Evolutionary conservation across 2,113 vertebrate species (phyloP).

Genomic region (Poicephalus gulielmi): DNA sequence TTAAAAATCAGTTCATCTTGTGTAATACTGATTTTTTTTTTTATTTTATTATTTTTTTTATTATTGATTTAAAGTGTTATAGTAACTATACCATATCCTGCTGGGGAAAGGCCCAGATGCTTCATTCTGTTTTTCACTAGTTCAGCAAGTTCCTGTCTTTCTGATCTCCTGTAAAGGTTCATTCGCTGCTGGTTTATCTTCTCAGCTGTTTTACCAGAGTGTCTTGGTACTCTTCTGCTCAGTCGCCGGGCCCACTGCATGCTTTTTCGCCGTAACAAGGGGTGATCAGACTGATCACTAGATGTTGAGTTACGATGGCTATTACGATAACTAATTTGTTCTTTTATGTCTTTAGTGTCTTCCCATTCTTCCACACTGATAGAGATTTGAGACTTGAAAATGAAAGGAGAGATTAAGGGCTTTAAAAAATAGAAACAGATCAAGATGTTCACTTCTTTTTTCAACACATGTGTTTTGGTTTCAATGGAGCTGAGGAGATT

Average conservation of each 20-base stretch:
- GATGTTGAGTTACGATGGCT: constrained; percentile 80
- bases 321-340: constrained; percentile 72
- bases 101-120: constrained; percentile 89
- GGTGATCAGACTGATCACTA: constrained; percentile 84
- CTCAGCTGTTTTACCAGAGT: constrained; percentile 79
- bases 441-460: neutral
- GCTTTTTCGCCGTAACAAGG: constrained; percentile 87
- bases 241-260: constrained; percentile 92
- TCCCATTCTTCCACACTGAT: constrained; percentile 89
- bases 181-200: constrained; percentile 87
- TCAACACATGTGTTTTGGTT: neutral
- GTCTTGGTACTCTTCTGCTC: constrained; percentile 83
- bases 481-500: neutral
- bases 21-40: neutral
- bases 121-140: constrained; percentile 95
- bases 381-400: constrained; percentile 85
- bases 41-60: neutral
- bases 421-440: neutral
- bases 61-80: neutral
- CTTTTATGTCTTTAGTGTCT: constrained; percentile 85
- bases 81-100: constrained; percentile 83
- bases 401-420: neutral
- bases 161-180: constrained; percentile 87
- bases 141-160: constrained; percentile 92
- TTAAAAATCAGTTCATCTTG: neutral